Percentiles rank a stretch among this genome's conserved stretches.
Evolutionary conservation across 2,797 vertebrate genomes (phyloP).

Genomic region (Muscicapa striata): DNA sequence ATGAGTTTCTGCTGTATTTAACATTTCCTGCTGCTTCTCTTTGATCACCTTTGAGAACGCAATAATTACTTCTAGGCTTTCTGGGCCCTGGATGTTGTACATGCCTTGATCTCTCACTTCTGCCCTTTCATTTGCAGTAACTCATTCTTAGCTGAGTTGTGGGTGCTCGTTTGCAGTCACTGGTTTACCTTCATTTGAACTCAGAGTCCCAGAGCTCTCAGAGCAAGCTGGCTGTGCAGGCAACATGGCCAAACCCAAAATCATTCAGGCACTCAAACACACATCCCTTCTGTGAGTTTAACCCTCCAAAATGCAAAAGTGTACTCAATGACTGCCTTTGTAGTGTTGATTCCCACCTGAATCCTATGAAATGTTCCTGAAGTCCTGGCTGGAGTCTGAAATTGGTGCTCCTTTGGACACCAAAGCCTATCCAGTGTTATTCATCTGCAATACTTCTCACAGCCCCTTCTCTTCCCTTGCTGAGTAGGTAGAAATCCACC

Average conservation of each 20-base stretch:
- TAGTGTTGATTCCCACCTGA: neutral
- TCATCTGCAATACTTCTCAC: neutral
- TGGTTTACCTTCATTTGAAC: slow-evolving; percentile 32
- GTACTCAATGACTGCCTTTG: neutral
- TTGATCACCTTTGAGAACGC: slow-evolving; percentile 13
- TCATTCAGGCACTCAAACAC: neutral
- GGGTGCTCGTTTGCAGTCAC: neutral
- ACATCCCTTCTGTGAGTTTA: neutral
- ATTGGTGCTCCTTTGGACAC: neutral
- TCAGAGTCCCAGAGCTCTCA: neutral
- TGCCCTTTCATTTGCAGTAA: slow-evolving; percentile 58
- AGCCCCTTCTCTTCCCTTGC: neutral
- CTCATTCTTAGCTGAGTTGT: slow-evolving; percentile 17
- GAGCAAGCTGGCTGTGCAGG: neutral
- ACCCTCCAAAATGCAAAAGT: neutral
- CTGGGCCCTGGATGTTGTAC: slow-evolving; percentile 18
- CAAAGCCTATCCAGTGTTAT: neutral
- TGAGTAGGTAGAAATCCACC: neutral
- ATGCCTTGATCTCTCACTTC: slow-evolving; percentile 52
- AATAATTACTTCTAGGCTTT: slow-evolving; percentile 53
- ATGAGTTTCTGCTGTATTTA: neutral
- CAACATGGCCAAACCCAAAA: neutral
- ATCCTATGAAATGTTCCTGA: neutral
- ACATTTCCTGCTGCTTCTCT: slow-evolving; percentile 34
- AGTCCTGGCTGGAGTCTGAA: neutral